Evolutionary conservation across 2,113 vertebrate species (phyloP), one percentile per base, ranked within the genome.

Genomic region (Hypocryptadius cinnamomeus): DNA sequence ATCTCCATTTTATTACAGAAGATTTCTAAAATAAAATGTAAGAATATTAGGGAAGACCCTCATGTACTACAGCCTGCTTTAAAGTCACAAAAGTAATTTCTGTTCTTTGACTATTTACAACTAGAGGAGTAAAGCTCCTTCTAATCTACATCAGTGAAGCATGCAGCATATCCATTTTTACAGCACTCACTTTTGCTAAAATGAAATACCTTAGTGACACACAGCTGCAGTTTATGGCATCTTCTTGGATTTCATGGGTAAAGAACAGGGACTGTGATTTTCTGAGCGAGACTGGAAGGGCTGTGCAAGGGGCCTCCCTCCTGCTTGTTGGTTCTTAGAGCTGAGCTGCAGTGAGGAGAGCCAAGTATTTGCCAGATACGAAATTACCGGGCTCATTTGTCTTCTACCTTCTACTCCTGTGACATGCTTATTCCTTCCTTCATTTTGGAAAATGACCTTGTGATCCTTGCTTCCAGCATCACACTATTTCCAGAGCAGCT

Each of bases 371-470:
- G 68, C 79, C 85, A 95, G 85, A 91, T n/a, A 71, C 0, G 0
- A 89, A 92, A 91, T 89, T 91, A 92, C 71, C 2, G 11, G 64
- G 81, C 83, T 95, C 89, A 92, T 95, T 90, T 94, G 44, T 96
- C 89, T 94, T 94, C 85, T 16, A 71, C 64, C 60, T 95, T 95
- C 79, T 77, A 13, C 76, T 83, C 64, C 47, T 24, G 56, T 91
- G 93, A 96, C 71, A 87, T 94, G 94, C 89, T 96, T 96, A 95
- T 94, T 96, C 94, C 91, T 96, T 79, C 85, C 60, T 87, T 91
- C 82, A 63, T 74, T 92, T 71, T 78, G 64, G 85, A 94, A 93
- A 91, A 76, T 60, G 89, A 93, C 91, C 85, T 85, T 80, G 68
- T 77, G 81, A 83, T 92, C 74, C 79, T 85, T 44, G 78, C 85